A percentile compares a stretch with the other conserved stretches of the same genome.
Conservation (phyloP, 2,888 invertebrate genomes). For the Erebia epiphron region DNA sequence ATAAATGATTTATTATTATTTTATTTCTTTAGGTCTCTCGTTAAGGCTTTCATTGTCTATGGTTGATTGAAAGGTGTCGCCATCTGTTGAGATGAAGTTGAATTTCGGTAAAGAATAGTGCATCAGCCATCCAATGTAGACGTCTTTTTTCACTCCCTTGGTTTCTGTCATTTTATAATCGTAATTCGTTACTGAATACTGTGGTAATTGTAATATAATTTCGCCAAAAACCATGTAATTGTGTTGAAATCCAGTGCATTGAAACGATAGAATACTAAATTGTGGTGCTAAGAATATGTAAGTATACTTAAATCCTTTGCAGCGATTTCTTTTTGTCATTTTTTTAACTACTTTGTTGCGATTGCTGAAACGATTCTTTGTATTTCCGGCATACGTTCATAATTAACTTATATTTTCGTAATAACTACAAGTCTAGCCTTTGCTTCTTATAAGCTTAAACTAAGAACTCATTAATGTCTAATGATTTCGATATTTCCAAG, state of each 20-base stretch:
- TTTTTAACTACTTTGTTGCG: constrained; percentile 42
- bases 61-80: constrained; percentile 49
- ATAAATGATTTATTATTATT: no score
- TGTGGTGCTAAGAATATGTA: constrained; percentile 55
- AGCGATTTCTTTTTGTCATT: constrained; percentile 58
- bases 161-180: constrained; percentile 71
- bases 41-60: constrained; percentile 56
- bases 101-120: constrained; percentile 51
- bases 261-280: constrained; percentile 47
- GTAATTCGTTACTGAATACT: constrained; percentile 55
- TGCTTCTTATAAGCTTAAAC: background rate
- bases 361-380: constrained; percentile 34
- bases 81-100: constrained; percentile 61
- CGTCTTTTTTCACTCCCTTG: constrained; percentile 73
- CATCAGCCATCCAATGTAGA: constrained; percentile 59
- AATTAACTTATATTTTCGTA: background rate
- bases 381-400: constrained; percentile 28
- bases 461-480: background rate
- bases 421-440: background rate
- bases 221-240: constrained; percentile 54
- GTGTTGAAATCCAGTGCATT: constrained; percentile 53
- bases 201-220: constrained; percentile 56
- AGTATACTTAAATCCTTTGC: constrained; percentile 54
- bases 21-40: constrained; percentile 51
- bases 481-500: background rate